These are phyloP conservation scores for Stichopus horrens DNA, from an alignment of 53 echinoderm and acorn worm species.

Conservation along the genomic window DNA sequence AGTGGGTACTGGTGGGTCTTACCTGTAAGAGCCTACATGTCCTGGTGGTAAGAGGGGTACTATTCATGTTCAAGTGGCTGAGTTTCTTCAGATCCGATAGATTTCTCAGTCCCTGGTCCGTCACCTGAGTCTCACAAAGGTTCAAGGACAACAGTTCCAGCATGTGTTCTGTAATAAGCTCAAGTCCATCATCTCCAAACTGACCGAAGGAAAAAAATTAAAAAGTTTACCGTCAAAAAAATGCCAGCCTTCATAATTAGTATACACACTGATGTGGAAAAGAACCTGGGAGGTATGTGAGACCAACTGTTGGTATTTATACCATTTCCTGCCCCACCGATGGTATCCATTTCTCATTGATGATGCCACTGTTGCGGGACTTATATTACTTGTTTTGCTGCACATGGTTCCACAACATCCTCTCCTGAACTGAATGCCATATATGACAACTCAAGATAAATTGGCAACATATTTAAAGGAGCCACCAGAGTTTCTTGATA, in stretches of 20 bases:
- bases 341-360: too few relatives aligned
- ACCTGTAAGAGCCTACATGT: slow-evolving; percentile 64
- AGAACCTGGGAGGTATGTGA: too few relatives aligned
- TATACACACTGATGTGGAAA: not conserved
- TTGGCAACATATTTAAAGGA: too few relatives aligned
- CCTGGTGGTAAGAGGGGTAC: slow-evolving; percentile 90
- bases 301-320: too few relatives aligned
- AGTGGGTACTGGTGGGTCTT: slow-evolving; percentile 75
- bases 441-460: too few relatives aligned
- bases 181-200: slow-evolving; percentile 94
- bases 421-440: too few relatives aligned
- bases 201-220: slow-evolving; percentile 27
- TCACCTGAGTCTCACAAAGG: slow-evolving; percentile 96
- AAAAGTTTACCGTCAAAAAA: not conserved
- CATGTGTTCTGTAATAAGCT: slow-evolving; percentile 97
- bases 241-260: too few relatives aligned
- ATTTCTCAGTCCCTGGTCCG: slow-evolving; percentile 89
- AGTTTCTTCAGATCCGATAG: slow-evolving; percentile 87
- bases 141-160: slow-evolving; percentile 78
- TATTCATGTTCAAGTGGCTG: slow-evolving; percentile 92
- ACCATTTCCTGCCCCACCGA: too few relatives aligned
- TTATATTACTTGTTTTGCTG: too few relatives aligned
- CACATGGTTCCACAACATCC: too few relatives aligned
- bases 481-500: too few relatives aligned
- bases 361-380: too few relatives aligned